These are phyloP conservation scores for Diarsia rubi DNA, from an alignment of 2,888 invertebrate species.

Conservation along the genomic window DNA sequence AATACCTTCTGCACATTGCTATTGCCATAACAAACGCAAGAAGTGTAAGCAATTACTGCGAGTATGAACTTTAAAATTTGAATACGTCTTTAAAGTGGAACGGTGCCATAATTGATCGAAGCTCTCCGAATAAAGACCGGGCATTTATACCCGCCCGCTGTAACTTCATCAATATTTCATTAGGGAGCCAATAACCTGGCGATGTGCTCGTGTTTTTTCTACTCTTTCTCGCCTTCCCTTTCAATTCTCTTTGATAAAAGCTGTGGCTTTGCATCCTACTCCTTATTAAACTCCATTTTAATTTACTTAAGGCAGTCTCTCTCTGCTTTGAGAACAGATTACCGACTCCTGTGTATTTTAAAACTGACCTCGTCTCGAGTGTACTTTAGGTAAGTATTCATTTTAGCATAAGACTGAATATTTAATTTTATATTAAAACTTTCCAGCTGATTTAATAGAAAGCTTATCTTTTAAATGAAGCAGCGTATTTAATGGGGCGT, in stretches of 20 bases:
- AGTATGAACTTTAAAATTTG: neutral
- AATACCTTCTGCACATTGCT: neutral
- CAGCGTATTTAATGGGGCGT: constrained; percentile 3
- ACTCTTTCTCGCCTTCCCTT: constrained; percentile 44
- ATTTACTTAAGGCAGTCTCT: constrained; percentile 51
- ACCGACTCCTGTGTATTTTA: constrained; percentile 36
- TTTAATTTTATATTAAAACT: constrained; percentile 13
- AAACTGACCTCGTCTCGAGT: constrained; percentile 17
- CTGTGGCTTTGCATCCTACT: constrained; percentile 37
- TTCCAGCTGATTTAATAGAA: constrained; percentile 33
- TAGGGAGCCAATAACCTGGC: constrained; percentile 76
- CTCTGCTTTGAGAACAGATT: constrained; percentile 31
- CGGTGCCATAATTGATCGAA: constrained; percentile 27
- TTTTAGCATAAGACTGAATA: constrained; percentile 24
- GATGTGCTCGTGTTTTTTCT: constrained; percentile 64
- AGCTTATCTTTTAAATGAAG: constrained; percentile 27
- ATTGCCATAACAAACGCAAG: neutral
- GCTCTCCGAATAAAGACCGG: constrained; percentile 37
- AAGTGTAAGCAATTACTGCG: neutral
- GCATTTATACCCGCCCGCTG: constrained; percentile 55
- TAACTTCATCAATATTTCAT: constrained; percentile 83
- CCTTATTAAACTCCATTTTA: constrained; percentile 58
- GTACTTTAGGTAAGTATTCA: constrained; percentile 15
- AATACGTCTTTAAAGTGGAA: constrained; percentile 31
- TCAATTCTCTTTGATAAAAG: constrained; percentile 57